These are phyloP conservation scores for Burhinus bistriatus DNA, from an alignment of 2,113 vertebrate species.

Conservation along the genomic window DNA sequence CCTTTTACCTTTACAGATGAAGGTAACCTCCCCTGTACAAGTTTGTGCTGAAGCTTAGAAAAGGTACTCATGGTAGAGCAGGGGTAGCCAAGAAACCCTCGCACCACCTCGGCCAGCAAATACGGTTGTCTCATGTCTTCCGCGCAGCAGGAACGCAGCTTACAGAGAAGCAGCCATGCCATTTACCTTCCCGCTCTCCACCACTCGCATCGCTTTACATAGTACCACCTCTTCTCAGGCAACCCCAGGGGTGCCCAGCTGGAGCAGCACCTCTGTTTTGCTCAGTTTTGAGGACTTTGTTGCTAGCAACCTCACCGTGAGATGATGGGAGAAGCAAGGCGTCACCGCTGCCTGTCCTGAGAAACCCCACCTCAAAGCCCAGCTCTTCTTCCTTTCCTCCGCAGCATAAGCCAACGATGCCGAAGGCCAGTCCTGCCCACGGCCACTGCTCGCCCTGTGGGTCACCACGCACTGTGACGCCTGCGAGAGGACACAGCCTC, in stretches of 20 bases:
- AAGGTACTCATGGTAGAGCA: neutral
- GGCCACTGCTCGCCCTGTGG: neutral
- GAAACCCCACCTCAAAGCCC: neutral
- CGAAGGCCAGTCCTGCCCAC: neutral
- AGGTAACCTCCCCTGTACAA: fast-evolving
- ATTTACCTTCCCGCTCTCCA: neutral
- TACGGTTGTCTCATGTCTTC: fast-evolving
- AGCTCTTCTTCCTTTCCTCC: neutral
- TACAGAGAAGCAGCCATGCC: neutral
- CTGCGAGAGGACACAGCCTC: neutral
- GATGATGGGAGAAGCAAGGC: neutral
- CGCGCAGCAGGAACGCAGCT: neutral
- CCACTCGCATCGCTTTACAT: fast-evolving
- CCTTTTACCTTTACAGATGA: too few relatives aligned
- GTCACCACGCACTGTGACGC: fast-evolving
- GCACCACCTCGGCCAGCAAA: neutral
- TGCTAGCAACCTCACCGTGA: neutral
- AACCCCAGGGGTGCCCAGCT: neutral
- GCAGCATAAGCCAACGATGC: fast-evolving
- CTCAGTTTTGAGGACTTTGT: neutral
- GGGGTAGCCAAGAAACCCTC: neutral
- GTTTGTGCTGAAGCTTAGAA: neutral
- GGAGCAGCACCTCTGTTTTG: neutral
- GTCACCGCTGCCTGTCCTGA: fast-evolving
- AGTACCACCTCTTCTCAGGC: neutral